Percentiles rank a stretch among this genome's conserved stretches.
phyloP scores from a whole-genome alignment of 2,113 vertebrate species.

The Prionailurus viverrinus region DNA sequence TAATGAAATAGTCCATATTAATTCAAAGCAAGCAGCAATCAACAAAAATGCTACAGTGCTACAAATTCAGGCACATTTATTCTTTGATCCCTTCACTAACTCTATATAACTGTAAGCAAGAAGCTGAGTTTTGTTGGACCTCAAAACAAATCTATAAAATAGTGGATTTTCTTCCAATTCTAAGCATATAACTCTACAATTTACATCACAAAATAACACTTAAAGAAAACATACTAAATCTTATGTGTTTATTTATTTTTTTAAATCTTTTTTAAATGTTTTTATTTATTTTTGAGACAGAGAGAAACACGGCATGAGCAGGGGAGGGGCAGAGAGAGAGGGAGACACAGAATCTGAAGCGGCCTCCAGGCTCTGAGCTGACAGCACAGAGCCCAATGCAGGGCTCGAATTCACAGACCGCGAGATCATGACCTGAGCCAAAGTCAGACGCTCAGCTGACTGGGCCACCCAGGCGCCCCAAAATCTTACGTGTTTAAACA shows the following conservation, averaged over 20 bases:
- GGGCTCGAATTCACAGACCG: too few species aligned
- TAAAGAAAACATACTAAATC: not conserved
- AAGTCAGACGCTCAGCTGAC: too few species aligned
- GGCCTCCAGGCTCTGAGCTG: too few species aligned
- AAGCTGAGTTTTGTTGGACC: not conserved
- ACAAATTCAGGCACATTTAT: not conserved
- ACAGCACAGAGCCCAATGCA: too few species aligned
- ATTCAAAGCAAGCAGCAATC: not conserved
- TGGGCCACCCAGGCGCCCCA: too few species aligned
- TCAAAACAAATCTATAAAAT: not conserved
- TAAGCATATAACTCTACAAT: conserved; percentile 22
- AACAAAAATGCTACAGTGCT: not conserved
- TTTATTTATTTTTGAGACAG: too few species aligned
- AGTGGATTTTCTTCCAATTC: conserved; percentile 11
- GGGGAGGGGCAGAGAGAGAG: too few species aligned
- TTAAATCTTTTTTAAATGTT: too few species aligned
- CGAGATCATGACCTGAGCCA: too few species aligned
- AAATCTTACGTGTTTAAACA: conserved; percentile 27
- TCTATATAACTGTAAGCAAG: not conserved
- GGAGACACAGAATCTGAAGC: too few species aligned
- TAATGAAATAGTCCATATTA: conserved; percentile 9
- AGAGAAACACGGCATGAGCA: too few species aligned
- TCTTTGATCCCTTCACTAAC: not conserved
- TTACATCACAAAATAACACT: conserved; percentile 24
- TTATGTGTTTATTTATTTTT: not conserved